phyloP scores from a whole-genome alignment of 2,888 invertebrate species.

The Agrypnus murinus region DNA sequence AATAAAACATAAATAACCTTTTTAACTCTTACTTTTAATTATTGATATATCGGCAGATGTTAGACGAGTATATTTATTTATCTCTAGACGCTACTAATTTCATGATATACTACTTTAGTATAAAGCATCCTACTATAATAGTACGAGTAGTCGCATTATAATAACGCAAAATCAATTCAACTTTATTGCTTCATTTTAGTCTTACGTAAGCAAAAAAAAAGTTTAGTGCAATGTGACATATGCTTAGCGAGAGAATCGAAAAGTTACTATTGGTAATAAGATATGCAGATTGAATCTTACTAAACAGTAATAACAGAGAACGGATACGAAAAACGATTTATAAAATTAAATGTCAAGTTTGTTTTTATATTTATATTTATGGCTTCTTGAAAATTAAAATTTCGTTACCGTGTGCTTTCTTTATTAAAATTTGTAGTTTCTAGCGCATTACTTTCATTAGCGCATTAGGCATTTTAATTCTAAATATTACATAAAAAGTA shows the following conservation, averaged over 20 bases:
- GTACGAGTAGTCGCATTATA: no score
- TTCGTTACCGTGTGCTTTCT: no score
- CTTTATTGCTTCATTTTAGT: constrained; percentile 19
- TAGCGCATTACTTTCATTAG: no score
- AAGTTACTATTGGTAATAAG: no score
- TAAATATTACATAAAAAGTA: no score
- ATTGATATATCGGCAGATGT: constrained; percentile 23
- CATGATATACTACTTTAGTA: neutral
- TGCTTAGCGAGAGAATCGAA: constrained; percentile 13
- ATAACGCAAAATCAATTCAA: constrained; percentile 23
- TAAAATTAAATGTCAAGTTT: constrained; percentile 19
- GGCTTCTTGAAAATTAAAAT: constrained; percentile 1
- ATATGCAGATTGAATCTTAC: no score
- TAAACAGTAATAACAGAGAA: no score
- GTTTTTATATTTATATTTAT: neutral
- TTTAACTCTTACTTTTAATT: constrained; percentile 25
- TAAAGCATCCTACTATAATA: no score
- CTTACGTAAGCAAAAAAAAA: constrained; percentile 18
- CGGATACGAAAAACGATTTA: constrained; percentile 3
- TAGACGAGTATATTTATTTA: constrained; percentile 15
- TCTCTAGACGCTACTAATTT: constrained; percentile 4
- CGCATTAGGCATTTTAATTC: no score
- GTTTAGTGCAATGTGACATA: constrained; percentile 29
- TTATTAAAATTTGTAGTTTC: no score
- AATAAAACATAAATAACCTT: no score